These are phyloP conservation scores for Hepsetus odoe DNA, from an alignment of 2,113 vertebrate species.

Conservation along the genomic window DNA sequence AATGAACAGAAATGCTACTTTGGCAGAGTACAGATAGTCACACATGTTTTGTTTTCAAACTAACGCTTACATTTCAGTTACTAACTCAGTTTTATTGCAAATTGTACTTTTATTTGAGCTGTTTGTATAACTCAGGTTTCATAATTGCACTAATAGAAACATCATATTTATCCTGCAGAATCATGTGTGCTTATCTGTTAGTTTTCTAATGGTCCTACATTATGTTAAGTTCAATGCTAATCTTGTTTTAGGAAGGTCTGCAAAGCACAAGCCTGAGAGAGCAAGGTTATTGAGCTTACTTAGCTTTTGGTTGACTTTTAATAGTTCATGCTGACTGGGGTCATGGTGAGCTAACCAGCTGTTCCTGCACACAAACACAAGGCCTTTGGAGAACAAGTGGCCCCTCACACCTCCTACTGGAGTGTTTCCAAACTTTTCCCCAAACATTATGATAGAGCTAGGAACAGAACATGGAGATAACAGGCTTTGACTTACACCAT, in stretches of 20 bases:
- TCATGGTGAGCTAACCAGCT: constrained; percentile 2
- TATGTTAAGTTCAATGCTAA: neutral
- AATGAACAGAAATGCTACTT: constrained; percentile 30
- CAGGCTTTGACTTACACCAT: neutral
- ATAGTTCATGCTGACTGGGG: constrained; percentile 3
- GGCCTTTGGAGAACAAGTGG: neutral
- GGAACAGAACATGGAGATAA: constrained; percentile 24
- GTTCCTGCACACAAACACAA: neutral
- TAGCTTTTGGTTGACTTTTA: constrained; percentile 18
- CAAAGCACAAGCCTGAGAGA: constrained; percentile 23
- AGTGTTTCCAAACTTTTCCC: neutral
- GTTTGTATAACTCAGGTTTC: neutral
- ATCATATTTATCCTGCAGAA: neutral
- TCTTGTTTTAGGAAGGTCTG: constrained; percentile 26
- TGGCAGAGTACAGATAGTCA: constrained; percentile 66
- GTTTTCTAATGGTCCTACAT: neutral
- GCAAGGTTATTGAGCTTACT: constrained; percentile 19
- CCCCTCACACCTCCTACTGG: neutral
- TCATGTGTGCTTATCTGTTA: neutral
- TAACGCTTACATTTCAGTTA: constrained; percentile 1
- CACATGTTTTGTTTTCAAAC: neutral
- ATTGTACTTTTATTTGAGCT: neutral
- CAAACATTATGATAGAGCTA: constrained; percentile 12
- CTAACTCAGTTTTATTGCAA: neutral
- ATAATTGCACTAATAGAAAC: neutral